A percentile compares a stretch with the other conserved stretches of the same genome.
These are phyloP conservation scores for Orussus abietinus DNA, from an alignment of 1,140 invertebrate species.

Conservation along the genomic window DNA sequence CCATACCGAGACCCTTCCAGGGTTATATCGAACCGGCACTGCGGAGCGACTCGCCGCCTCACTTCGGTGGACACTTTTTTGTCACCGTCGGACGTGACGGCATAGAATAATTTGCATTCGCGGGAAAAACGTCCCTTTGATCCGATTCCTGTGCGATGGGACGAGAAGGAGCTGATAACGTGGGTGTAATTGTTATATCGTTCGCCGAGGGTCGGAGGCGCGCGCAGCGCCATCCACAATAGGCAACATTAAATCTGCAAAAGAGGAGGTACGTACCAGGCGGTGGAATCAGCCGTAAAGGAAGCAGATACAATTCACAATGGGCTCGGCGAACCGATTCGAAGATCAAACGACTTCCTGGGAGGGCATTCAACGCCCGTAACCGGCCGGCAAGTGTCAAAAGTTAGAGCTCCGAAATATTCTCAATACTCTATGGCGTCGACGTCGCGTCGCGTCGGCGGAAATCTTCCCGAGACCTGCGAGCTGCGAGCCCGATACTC, in stretches of 20 bases:
- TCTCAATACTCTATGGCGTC: no score
- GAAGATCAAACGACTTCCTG: constrained; percentile 48
- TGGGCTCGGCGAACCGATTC: constrained; percentile 48
- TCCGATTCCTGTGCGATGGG: constrained; percentile 4
- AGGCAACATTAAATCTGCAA: constrained; percentile 49
- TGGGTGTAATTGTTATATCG: constrained; percentile 47
- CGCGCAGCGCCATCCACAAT: constrained; percentile 42
- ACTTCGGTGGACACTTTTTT: no score
- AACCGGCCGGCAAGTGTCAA: constrained; percentile 38
- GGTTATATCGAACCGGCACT: no score
- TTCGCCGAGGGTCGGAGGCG: constrained; percentile 26
- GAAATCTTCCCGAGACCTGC: no score
- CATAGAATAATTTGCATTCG: neutral
- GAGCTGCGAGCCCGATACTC: no score
- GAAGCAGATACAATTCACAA: constrained; percentile 53
- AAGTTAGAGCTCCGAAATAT: constrained; percentile 31
- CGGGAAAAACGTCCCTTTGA: neutral
- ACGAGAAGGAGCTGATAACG: constrained; percentile 25
- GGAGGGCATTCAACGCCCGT: constrained; percentile 41
- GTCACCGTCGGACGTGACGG: no score
- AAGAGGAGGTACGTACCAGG: constrained; percentile 26
- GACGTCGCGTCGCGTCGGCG: no score
- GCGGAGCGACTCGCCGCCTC: no score
- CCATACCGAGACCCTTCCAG: no score
- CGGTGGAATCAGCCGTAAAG: constrained; percentile 40